These are phyloP conservation scores for Herpetotheres cachinnans DNA, from an alignment of 2,113 vertebrate species.

Conservation along the genomic window DNA sequence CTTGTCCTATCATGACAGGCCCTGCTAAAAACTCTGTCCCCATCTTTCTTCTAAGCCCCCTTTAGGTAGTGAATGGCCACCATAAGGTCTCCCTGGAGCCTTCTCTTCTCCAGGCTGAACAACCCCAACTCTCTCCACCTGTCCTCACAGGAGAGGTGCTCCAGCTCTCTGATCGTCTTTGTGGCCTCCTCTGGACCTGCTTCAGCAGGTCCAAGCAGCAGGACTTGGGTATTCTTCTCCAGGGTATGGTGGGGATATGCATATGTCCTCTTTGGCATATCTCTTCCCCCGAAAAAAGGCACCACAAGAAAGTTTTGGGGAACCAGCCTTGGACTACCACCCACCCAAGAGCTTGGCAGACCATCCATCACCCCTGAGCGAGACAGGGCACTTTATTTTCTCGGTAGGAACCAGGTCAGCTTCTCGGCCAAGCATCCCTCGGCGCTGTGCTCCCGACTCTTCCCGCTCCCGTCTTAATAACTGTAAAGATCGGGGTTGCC, in stretches of 20 bases:
- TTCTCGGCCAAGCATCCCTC: background rate
- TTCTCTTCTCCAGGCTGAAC: background rate
- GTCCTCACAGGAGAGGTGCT: background rate
- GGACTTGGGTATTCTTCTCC: background rate
- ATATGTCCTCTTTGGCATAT: accelerated
- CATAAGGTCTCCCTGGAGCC: accelerated
- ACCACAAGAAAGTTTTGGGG: background rate
- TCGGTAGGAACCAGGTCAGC: background rate
- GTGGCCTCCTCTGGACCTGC: accelerated
- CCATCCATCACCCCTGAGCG: accelerated
- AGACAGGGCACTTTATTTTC: background rate
- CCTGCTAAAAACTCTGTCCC: background rate
- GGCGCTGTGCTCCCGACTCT: background rate
- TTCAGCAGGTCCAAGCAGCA: background rate
- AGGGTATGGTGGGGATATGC: background rate
- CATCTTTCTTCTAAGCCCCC: background rate
- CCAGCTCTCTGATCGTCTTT: accelerated
- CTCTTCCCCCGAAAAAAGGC: background rate
- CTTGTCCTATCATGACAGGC: accelerated
- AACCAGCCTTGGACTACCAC: background rate
- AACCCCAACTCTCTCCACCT: background rate
- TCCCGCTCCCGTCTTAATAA: conserved; percentile 36
- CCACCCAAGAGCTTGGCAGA: background rate
- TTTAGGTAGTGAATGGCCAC: accelerated
- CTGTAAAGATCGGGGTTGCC: conserved; percentile 52